Base-by-base conservation (phyloP, 2,113 vertebrate species). In the Acanthisitta chloris region DNA sequence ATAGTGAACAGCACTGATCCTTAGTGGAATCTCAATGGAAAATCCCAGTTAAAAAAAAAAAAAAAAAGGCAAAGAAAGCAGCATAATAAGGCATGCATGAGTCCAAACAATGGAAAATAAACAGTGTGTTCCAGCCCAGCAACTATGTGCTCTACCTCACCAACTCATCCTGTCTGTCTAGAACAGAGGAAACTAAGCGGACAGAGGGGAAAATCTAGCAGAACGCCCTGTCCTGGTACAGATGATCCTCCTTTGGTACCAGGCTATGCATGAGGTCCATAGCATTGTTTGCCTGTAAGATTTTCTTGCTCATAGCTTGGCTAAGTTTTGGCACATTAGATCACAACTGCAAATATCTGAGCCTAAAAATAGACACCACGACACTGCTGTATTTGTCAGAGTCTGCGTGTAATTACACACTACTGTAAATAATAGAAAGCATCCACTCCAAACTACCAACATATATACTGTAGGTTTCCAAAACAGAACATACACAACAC, bases 41-140 rank as follows among this genome's bases (percentile, higher is more conserved):
- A 96, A 94, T 38, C 66, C 45, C 65, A 69, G 51, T 20, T 26
- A 2, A 6, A 29, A 24, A 33, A 21, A 69, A 55, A 31, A 57
- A 17, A 45, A 10, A 2, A 28, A 14, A 19, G 2, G 0, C 34
- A 42, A 71, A 49, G 4, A 70, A 46, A 36, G 25, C 45, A 36
- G 61, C 40, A 43, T 42, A 86, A 25, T 61, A 83, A 83, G n/a
- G 81, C 61, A 94, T 11, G 86, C 52, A 90, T 79, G 79, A 94
- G 93, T 67, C 86, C 86, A 94, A 96, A 95, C 86, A 95, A 93
- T 67, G 93, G 92, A 95, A 96, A 94, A 92, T 25, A 96, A 96
- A 97, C 88, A 95, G 52, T 38, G 81, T 96, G 93, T 94, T 95
- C 96, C 72, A 96, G 71, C 52, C 67, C 55, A 62, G 80, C 79